Percentiles rank a stretch among this genome's conserved stretches.
phyloP scores from a whole-genome alignment of 2,888 invertebrate species.

The Drosophila borealis region DNA sequence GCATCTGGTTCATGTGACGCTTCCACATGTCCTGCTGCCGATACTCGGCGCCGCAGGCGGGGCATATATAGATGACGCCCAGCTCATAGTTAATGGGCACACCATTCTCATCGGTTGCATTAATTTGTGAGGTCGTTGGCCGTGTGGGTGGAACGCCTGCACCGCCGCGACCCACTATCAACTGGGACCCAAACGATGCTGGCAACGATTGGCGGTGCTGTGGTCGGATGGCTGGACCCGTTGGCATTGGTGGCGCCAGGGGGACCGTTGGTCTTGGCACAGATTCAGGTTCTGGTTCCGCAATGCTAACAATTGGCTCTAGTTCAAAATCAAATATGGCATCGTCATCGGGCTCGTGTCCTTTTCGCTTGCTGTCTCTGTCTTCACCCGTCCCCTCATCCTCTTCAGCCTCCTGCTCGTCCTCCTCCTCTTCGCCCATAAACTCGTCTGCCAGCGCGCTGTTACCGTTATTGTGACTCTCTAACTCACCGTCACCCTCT shows the following conservation, averaged over 20 bases:
- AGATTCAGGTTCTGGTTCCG: slow-evolving; percentile 36
- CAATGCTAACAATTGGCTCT: slow-evolving; percentile 57
- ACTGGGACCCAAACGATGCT: slow-evolving; percentile 19
- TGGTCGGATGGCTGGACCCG: slow-evolving; percentile 34
- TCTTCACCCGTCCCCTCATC: slow-evolving; percentile 22
- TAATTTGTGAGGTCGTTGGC: slow-evolving; percentile 70
- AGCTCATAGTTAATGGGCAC: slow-evolving; percentile 76
- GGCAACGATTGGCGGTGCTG: slow-evolving; percentile 47
- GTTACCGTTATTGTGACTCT: slow-evolving; percentile 23
- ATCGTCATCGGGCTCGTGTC: slow-evolving; percentile 73
- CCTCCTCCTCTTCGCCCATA: slow-evolving; percentile 47
- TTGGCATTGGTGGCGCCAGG: slow-evolving; percentile 44
- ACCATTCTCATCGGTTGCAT: slow-evolving; percentile 71
- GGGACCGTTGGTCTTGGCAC: slow-evolving; percentile 6
- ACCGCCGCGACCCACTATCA: slow-evolving; percentile 9
- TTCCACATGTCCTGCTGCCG: slow-evolving; percentile 81
- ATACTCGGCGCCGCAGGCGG: slow-evolving; percentile 77
- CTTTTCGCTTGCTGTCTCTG: slow-evolving; percentile 20
- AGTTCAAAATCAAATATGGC: slow-evolving; percentile 78
- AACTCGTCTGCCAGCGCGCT: slow-evolving; percentile 48
- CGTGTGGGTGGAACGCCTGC: slow-evolving; percentile 20
- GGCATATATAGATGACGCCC: slow-evolving; percentile 82
- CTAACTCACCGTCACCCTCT: slow-evolving; percentile 44
- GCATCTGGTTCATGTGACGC: slow-evolving; percentile 77
- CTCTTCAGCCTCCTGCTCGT: slow-evolving; percentile 45